phyloP scores from a whole-genome alignment of 2,888 invertebrate species.

The Mythimna vitellina region DNA sequence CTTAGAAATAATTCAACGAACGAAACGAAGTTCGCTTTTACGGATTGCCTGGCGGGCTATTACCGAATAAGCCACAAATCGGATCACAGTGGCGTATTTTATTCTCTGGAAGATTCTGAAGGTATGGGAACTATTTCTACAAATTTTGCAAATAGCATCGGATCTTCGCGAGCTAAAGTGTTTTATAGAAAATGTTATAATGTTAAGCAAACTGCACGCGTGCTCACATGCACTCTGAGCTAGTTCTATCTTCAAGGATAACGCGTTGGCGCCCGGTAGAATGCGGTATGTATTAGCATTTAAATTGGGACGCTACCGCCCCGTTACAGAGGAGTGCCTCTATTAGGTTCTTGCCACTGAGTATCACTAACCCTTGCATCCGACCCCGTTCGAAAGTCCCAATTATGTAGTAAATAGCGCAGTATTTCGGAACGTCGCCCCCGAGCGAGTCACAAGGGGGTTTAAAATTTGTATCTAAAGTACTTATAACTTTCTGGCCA shows the following conservation, averaged over 20 bases:
- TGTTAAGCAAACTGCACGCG: constrained; percentile 44
- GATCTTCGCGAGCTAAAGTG: constrained; percentile 19
- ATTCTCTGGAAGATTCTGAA: constrained; percentile 12
- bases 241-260: constrained; percentile 76
- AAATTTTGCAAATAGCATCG: constrained; percentile 18
- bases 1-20: constrained; percentile 45
- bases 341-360: constrained; percentile 26
- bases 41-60: constrained; percentile 37
- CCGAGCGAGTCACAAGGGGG: not conserved
- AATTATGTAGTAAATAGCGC: not conserved
- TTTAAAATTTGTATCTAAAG: constrained; percentile 7
- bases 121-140: constrained; percentile 12
- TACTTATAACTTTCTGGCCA: not conserved
- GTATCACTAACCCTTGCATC: constrained; percentile 26
- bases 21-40: constrained; percentile 40
- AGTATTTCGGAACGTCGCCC: not conserved
- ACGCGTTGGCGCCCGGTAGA: constrained; percentile 72
- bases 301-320: constrained; percentile 74
- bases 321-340: constrained; percentile 58
- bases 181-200: constrained; percentile 39
- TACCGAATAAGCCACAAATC: constrained; percentile 33
- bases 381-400: constrained; percentile 10
- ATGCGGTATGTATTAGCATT: constrained; percentile 81
- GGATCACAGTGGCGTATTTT: constrained; percentile 42
- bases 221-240: constrained; percentile 74